phyloP scores from a whole-genome alignment of 1,140 invertebrate genomes.

The Caenorhabditis remanei region DNA sequence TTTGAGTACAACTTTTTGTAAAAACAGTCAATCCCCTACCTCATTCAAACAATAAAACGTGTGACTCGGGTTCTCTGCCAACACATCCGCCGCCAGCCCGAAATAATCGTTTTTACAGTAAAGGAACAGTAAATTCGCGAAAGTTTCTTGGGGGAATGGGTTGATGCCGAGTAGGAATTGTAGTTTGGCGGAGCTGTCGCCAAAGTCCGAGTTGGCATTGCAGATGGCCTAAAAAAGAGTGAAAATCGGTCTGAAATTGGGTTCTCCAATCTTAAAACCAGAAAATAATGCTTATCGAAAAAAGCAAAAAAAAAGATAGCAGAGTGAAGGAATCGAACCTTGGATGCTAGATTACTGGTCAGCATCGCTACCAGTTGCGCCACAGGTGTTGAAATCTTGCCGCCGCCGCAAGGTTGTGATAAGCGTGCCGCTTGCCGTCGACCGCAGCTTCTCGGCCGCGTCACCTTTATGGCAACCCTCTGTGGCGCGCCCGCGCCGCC shows the following conservation, averaged over 20 bases:
- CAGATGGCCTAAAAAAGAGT: neutral
- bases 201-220: slow-evolving; percentile 83
- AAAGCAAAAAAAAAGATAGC: neutral
- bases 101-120: slow-evolving; percentile 97
- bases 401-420: too few species aligned
- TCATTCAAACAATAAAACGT: slow-evolving; percentile 95
- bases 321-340: too few species aligned
- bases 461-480: too few species aligned
- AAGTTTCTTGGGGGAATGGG: slow-evolving; percentile 96
- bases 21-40: slow-evolving; percentile 79
- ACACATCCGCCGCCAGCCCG: slow-evolving; percentile 95
- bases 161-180: slow-evolving; percentile 96
- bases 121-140: slow-evolving; percentile 92
- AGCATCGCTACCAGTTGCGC: too few species aligned
- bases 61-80: slow-evolving; percentile 96
- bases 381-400: too few species aligned
- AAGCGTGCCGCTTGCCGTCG: too few species aligned
- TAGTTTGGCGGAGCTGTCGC: slow-evolving; percentile 94
- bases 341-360: too few species aligned
- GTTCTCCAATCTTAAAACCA: neutral
- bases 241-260: neutral
- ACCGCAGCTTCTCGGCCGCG: too few species aligned
- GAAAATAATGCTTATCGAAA: neutral
- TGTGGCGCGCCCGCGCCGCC: too few species aligned
- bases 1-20: too few species aligned